Evolutionary conservation across 2,113 vertebrate species (phyloP), one percentile per base, ranked within the genome.

Genomic region (Chaetops frenatus): DNA sequence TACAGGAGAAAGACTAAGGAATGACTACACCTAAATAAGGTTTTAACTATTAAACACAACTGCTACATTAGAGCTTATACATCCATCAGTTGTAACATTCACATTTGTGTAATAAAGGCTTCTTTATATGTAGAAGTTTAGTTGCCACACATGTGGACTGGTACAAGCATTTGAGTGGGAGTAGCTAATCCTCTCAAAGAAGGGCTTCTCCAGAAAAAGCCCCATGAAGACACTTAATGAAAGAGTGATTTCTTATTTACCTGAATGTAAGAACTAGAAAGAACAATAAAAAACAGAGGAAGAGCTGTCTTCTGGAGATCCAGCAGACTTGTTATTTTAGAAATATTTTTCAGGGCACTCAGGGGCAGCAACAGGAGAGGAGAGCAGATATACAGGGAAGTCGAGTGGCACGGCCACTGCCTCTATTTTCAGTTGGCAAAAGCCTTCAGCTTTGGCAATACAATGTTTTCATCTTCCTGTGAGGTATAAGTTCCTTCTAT

Each of bases 401-500:
- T 47, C 0, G 4, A 73, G 74, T 1, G 67, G 12, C 2, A 76
- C 3, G 82, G n/a, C 38, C 62, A 33, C 8, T 0, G 3, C 8
- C 40, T 79, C 66, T 57, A 5, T 19, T 64, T 70, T 31, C 70
- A 72, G 62, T 72, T 48, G n/a, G 38, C 9, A 9, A 78, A 86
- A 88, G 64, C 53, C 47, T 70, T 74, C 1, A 3, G 64, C 44
- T 66, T 76, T 62, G 51, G 40, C 33, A 40, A 44, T 10, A 29
- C 18, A 28, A 10, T 3, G 11, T 57, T 86, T 64, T 69, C 66
- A 72, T 64, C 36, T 25, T 47, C 35, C 66, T 67, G 22, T 21
- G 25, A 0, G 0, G 29, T 64, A 18, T 0, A 4, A 51, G 44
- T 51, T 71, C 40, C 22, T 48, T 35, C 0, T 0, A 71, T 3